Evolutionary conservation across 37 sponge, comb jelly and placozoan species (phyloP).

Genomic region (Petrosia ficiformis): DNA sequence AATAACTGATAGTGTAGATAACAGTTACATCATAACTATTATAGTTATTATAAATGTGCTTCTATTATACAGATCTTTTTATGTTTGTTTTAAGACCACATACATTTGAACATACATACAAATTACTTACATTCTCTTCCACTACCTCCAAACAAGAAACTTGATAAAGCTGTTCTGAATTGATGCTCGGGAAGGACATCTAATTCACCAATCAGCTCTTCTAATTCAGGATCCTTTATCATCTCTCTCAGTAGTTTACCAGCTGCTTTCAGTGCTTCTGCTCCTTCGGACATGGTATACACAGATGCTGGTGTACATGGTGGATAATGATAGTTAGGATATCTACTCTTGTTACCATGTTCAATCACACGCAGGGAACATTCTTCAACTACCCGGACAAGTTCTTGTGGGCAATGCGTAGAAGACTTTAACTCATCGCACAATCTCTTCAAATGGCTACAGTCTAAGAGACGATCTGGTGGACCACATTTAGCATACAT

Average conservation of each 20-base stretch:
- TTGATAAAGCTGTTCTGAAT: too few species aligned
- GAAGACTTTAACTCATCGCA: constrained; percentile 12
- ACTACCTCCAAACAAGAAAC: too few species aligned
- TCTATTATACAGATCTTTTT: too few species aligned
- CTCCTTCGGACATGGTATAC: constrained; percentile 23
- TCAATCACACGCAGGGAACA: constrained; percentile 33
- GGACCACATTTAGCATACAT: constrained; percentile 53
- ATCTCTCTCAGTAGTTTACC: constrained; percentile 12
- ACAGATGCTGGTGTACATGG: constrained; percentile 35
- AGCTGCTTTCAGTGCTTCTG: constrained; percentile 35
- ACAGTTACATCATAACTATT: too few species aligned
- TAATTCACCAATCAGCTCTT: constrained; percentile 6
- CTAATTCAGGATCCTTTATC: neutral
- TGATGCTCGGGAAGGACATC: constrained; percentile 4
- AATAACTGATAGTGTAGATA: too few species aligned
- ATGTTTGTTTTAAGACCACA: too few species aligned
- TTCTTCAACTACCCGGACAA: neutral
- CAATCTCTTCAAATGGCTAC: constrained; percentile 22
- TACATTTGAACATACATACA: too few species aligned
- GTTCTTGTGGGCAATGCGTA: neutral
- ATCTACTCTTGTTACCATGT: constrained; percentile 44
- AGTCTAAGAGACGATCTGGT: constrained; percentile 1
- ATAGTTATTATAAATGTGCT: too few species aligned
- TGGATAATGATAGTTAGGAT: constrained; percentile 46
- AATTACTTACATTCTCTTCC: too few species aligned